Conservation (phyloP, 2,888 invertebrate species). For the Cantharis rufa region DNA sequence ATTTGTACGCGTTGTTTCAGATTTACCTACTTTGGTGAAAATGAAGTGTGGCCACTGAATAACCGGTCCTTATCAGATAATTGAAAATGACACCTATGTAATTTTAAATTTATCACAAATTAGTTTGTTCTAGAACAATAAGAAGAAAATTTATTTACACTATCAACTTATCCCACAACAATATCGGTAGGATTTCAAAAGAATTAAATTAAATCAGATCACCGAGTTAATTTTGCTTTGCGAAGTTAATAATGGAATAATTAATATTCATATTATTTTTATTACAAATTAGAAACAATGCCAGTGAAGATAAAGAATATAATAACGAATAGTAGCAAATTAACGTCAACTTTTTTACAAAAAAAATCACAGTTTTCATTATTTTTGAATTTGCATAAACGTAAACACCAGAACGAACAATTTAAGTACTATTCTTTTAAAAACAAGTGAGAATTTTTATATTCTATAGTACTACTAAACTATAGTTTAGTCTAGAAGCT, state of each 20-base stretch:
- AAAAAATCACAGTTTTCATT: no score
- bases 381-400: no score
- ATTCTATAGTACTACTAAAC: no score
- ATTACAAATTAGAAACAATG: background rate
- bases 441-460: no score
- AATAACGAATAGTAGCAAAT: no score
- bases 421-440: no score
- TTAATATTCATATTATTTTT: background rate
- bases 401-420: no score
- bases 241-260: background rate
- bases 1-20: background rate
- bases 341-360: no score
- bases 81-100: background rate
- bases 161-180: background rate
- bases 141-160: background rate
- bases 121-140: background rate
- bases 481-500: no score
- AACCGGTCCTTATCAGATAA: background rate
- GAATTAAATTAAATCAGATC: background rate
- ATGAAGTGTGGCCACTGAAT: background rate
- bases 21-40: background rate
- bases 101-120: background rate
- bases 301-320: background rate
- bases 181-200: background rate
- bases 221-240: background rate